phyloP scores from a whole-genome alignment of 1,140 invertebrate species.

The Diabrotica virgifera region DNA sequence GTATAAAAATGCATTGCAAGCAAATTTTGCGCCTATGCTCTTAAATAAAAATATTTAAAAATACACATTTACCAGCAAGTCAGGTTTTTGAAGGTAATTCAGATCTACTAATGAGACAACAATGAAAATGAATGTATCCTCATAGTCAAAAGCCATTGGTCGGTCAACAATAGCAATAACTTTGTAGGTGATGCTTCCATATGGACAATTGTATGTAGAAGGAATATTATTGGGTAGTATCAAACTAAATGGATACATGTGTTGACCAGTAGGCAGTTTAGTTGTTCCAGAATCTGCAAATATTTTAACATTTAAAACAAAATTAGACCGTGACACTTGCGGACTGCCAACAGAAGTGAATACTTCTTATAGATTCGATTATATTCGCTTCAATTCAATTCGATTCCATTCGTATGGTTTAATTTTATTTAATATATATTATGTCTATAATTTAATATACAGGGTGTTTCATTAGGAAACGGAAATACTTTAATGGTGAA shows the following conservation, averaged over 20 bases:
- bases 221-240: conserved; percentile 32
- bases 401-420: too few species aligned
- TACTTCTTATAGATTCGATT: too few species aligned
- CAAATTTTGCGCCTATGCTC: too few species aligned
- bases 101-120: conserved; percentile 32
- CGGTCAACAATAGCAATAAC: conserved; percentile 32
- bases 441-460: too few species aligned
- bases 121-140: conserved; percentile 29
- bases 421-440: too few species aligned
- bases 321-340: too few species aligned
- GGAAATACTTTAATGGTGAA: too few species aligned
- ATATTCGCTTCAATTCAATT: too few species aligned
- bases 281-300: conserved; percentile 26
- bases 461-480: too few species aligned
- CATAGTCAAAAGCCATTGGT: conserved; percentile 33
- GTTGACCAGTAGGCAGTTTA: conserved; percentile 26
- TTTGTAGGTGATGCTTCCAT: conserved; percentile 30
- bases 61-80: conserved; percentile 26
- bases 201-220: conserved; percentile 26
- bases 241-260: conserved; percentile 33
- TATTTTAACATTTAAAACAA: neutral
- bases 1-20: too few species aligned
- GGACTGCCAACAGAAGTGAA: too few species aligned
- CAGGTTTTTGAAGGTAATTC: conserved; percentile 23
- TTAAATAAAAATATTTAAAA: neutral